phyloP scores from a whole-genome alignment of 2,113 vertebrate genomes.

The Stegostoma tigrinum region DNA sequence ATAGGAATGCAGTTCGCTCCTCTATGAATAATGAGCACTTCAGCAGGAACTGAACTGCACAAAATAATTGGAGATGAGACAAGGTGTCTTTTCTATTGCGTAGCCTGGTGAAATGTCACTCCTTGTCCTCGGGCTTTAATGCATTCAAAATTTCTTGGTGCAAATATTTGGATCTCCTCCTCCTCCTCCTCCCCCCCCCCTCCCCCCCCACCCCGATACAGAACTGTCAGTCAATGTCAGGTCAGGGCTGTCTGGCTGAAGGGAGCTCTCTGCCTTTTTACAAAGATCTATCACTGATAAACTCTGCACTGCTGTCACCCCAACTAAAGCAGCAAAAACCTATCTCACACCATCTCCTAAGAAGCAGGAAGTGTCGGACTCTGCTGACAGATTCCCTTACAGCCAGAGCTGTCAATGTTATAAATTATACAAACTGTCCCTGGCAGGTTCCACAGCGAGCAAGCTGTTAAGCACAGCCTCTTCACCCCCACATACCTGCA shows the following conservation, averaged over 20 bases:
- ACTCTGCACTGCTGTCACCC: background rate
- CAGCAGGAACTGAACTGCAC: background rate
- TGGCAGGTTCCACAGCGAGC: background rate
- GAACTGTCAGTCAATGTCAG: background rate
- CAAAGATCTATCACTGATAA: background rate
- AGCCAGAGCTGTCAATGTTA: background rate
- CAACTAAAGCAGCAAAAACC: background rate
- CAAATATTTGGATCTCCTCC: background rate
- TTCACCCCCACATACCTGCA: background rate
- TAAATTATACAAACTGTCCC: slow-evolving; percentile 16
- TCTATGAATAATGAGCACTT: background rate
- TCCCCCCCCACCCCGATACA: no score
- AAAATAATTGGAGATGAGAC: background rate
- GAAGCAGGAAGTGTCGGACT: background rate
- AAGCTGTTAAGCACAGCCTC: background rate
- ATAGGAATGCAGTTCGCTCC: background rate
- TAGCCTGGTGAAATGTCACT: background rate
- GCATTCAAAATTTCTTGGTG: background rate
- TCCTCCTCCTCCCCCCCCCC: no score
- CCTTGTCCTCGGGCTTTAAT: background rate
- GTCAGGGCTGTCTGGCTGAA: background rate
- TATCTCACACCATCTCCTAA: background rate
- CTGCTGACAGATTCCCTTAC: background rate
- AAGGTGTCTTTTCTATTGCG: background rate
- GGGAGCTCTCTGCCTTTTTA: no score